Base-by-base conservation (phyloP, 2,113 vertebrate species). In the Harpagus bidentatus region DNA sequence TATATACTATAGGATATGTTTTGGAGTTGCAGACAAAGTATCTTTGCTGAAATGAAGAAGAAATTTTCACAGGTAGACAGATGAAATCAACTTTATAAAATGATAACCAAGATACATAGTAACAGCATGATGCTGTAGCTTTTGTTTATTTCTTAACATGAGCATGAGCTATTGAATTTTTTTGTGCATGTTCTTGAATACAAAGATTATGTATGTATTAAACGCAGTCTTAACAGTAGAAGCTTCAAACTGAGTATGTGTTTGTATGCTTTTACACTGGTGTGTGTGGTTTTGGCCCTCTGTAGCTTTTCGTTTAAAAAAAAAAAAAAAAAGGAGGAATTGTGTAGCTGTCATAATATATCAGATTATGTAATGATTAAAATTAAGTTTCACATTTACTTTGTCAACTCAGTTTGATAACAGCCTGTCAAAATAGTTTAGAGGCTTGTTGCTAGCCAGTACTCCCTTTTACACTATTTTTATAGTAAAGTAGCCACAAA, bases 1-100 rank as follows among this genome's bases (percentile, higher is more conserved):
- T 98, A 93, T 97, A 26, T 98, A 65, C 97, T 96, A 88, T 98
- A 99, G 99, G 99, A 98, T 97, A 96, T 99, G 97, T 99, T 99
- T 99, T 99, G 99, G 99, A 99, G 98, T 98, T 99, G 99, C 99
- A 99, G 99, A 98, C 99, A 99, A 97, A 99, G 97, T 99, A 98
- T 99, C 98, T 99, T 99, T 99, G 99, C 99, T 98, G 99, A 99
- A 98, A 99, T 99, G 98, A 99, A 99, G 99, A 99, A 99, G 98
- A 99, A 98, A 98, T 99, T 99, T 98, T 98, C 98, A 90, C 98
- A 99, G 99, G 99, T 99, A 99, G 98, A 96, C 92, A 97, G 96
- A 96, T 92, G 92, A 96, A 97, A 83, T 96, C 47, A 86, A 48
- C 90, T 93, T 95, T 76, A 86, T 95, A 73, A 87, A 98, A 70